Evolutionary conservation across 2,797 vertebrate genomes (phyloP).

Genomic region (Microchirus variegatus): DNA sequence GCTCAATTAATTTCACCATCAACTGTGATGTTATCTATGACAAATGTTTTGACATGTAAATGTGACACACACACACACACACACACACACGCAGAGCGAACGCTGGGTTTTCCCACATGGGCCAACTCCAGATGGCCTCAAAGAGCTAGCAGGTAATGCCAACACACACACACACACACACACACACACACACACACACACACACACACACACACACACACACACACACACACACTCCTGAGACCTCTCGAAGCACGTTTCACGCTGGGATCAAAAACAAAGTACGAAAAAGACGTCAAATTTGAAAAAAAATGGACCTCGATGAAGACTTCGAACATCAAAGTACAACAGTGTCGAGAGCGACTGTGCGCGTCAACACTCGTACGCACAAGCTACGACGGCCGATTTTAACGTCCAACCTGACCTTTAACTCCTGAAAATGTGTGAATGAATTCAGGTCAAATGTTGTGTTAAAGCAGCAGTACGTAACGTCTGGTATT

Average conservation of each 20-base stretch:
- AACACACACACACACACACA: constrained; percentile 36
- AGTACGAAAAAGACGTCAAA: constrained; percentile 39
- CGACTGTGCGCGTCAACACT: no score
- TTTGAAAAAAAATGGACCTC: constrained; percentile 46
- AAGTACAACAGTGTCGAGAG: no score
- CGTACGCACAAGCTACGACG: no score
- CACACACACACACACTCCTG: constrained; percentile 43
- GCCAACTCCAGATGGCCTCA: constrained; percentile 75
- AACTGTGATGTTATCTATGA: constrained; percentile 25
- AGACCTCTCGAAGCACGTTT: constrained; percentile 52
- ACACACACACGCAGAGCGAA: constrained; percentile 29
- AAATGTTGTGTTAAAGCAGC: no score
- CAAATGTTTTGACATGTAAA: constrained; percentile 57
- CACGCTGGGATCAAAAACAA: constrained; percentile 64
- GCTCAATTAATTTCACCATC: constrained; percentile 10
- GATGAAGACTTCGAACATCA: constrained; percentile 9
- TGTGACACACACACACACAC: constrained; percentile 29
- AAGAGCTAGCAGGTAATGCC: constrained; percentile 59
- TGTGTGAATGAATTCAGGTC: no score
- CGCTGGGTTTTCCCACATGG: constrained; percentile 58
- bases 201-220: constrained; percentile 13
- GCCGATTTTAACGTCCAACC: no score
- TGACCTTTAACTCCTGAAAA: no score
- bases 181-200: constrained; percentile 34
- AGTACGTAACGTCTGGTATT: no score